phyloP scores from a whole-genome alignment of 2,113 vertebrate species.

The Cariama cristata region DNA sequence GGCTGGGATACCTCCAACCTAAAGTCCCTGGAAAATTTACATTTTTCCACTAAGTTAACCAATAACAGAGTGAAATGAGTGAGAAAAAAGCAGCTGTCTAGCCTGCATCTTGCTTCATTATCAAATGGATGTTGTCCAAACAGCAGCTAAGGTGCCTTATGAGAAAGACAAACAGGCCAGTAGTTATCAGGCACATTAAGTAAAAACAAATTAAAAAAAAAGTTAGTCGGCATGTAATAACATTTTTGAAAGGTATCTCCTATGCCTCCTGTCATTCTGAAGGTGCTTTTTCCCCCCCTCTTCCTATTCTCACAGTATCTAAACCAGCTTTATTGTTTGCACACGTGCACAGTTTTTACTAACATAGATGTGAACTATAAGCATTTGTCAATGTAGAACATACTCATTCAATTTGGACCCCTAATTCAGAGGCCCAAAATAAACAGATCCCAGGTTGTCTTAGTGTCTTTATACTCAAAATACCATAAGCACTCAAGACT shows the following conservation, averaged over 20 bases:
- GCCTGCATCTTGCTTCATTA: conserved; percentile 78
- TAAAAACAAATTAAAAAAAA: background rate
- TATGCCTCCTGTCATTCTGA: background rate
- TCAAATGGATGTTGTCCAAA: conserved; percentile 64
- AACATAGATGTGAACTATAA: rapidly evolving
- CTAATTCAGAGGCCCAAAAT: background rate
- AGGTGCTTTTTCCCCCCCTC: rapidly evolving
- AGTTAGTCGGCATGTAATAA: background rate
- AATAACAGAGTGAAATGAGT: conserved; percentile 95
- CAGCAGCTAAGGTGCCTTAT: conserved; percentile 13
- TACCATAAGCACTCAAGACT: background rate
- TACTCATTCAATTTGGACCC: background rate
- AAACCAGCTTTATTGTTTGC: background rate
- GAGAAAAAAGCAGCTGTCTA: conserved; percentile 95
- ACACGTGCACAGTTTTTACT: rapidly evolving
- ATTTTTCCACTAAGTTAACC: conserved; percentile 96
- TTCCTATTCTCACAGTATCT: background rate
- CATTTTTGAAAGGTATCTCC: background rate
- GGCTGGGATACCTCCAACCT: conserved; percentile 83
- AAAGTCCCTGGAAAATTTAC: conserved; percentile 91
- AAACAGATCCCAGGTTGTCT: background rate
- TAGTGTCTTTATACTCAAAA: background rate
- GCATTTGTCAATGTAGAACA: background rate
- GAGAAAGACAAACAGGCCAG: background rate
- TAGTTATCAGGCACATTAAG: background rate